Conservation (phyloP, 2,797 vertebrate genomes). For the Phoeniculus purpureus region DNA sequence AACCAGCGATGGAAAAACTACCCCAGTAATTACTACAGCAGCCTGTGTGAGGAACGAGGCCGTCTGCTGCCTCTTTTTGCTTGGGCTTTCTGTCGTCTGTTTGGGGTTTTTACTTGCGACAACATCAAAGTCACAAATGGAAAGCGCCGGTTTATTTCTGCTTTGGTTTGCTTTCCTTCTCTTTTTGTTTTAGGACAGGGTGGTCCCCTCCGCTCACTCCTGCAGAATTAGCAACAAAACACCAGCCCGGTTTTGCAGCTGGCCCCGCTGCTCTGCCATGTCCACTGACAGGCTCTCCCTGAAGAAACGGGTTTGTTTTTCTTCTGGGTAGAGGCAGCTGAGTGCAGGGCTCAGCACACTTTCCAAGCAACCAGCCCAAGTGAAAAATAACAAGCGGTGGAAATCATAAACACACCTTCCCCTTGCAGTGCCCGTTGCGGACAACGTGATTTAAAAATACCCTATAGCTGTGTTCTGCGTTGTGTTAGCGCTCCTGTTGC, state of each 20-base stretch:
- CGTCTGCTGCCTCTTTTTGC: neutral
- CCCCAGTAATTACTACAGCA: neutral
- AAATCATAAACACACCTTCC: conserved; percentile 30
- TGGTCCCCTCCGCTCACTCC: neutral
- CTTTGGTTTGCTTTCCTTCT: neutral
- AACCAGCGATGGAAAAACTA: conserved; percentile 15
- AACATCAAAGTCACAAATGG: conserved; percentile 6
- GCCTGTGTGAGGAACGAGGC: neutral
- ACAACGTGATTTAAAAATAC: neutral
- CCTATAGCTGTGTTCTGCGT: neutral
- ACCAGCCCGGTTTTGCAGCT: conserved; percentile 27
- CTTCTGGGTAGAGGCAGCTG: conserved; percentile 21
- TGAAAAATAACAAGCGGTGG: conserved; percentile 13
- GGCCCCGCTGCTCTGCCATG: neutral
- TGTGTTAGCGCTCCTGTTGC: neutral
- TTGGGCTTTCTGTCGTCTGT: neutral
- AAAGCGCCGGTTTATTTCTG: neutral
- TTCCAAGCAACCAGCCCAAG: conserved; percentile 12
- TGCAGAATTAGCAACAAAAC: conserved; percentile 48
- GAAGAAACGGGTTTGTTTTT: conserved; percentile 36
- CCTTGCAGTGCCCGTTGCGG: neutral
- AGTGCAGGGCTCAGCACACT: conserved; percentile 17
- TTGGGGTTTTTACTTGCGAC: neutral
- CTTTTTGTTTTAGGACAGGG: neutral
- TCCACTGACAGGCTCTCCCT: neutral